Percentiles rank a stretch among this genome's conserved stretches.
Evolutionary conservation across 2,113 vertebrate species (phyloP).

Genomic region (Oreochromis aureus): DNA sequence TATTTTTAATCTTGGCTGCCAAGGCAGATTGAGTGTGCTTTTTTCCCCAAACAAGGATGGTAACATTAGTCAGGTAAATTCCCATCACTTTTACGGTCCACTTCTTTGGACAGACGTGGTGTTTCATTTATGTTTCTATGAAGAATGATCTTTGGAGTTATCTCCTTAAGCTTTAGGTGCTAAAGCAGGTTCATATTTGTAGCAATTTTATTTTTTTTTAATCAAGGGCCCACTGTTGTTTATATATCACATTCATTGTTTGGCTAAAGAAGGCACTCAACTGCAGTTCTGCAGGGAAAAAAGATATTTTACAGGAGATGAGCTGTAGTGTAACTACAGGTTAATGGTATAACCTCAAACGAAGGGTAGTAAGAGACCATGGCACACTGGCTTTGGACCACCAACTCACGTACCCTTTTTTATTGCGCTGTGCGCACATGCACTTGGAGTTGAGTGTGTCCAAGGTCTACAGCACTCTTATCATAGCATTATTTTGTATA

Average conservation of each 20-base stretch:
- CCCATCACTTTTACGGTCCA: conserved; percentile 35
- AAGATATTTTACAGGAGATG: conserved; percentile 38
- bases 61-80: conserved; percentile 8
- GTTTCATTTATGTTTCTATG: neutral
- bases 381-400: conserved; percentile 51
- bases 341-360: conserved; percentile 54
- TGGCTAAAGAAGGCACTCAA: conserved; percentile 46
- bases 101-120: conserved; percentile 44
- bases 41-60: conserved; percentile 3
- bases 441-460: conserved; percentile 67
- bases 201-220: conserved; percentile 15
- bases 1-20: conserved; percentile 68
- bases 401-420: conserved; percentile 67
- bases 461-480: conserved; percentile 50
- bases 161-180: conserved; percentile 43
- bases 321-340: conserved; percentile 45
- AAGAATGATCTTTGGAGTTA: neutral
- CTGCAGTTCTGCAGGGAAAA: conserved; percentile 69
- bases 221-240: neutral
- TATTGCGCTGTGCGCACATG: conserved; percentile 77
- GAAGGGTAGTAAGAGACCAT: conserved; percentile 57
- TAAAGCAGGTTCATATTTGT: conserved; percentile 51
- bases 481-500: conserved; percentile 62
- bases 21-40: conserved; percentile 47
- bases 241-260: conserved; percentile 12